These are phyloP conservation scores for Eilema sororculum DNA, from an alignment of 2,888 invertebrate species.

Conservation along the genomic window DNA sequence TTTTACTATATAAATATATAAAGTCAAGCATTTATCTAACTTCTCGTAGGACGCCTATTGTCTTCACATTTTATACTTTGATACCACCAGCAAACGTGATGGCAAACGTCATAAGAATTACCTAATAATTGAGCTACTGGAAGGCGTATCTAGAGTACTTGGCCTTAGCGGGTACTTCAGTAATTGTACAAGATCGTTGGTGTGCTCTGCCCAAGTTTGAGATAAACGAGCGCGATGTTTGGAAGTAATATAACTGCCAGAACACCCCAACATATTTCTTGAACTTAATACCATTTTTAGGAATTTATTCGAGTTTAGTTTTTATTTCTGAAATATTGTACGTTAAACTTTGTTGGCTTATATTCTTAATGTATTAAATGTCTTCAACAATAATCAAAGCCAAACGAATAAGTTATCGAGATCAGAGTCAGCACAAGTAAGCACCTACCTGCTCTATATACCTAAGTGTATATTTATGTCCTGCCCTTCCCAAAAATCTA, in stretches of 20 bases:
- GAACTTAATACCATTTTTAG: slow-evolving; percentile 4
- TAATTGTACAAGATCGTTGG: not conserved
- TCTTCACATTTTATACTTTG: not conserved
- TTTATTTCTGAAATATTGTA: not conserved
- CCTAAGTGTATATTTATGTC: too few species aligned
- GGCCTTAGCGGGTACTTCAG: not conserved
- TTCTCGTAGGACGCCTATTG: too few species aligned
- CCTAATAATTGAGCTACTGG: not conserved
- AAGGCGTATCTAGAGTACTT: too few species aligned
- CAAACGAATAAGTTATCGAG: not conserved
- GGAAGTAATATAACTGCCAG: slow-evolving; percentile 2
- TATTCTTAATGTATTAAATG: too few species aligned
- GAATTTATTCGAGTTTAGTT: not conserved
- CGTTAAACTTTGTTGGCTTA: not conserved
- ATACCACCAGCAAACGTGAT: not conserved
- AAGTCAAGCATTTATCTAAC: too few species aligned
- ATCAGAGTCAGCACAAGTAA: not conserved
- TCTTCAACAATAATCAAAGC: too few species aligned
- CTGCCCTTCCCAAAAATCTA: too few species aligned
- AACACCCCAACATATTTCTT: not conserved
- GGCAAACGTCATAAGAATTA: not conserved
- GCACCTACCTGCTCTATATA: too few species aligned
- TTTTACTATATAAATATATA: too few species aligned
- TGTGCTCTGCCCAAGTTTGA: not conserved
- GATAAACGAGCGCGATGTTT: not conserved